phyloP scores from a whole-genome alignment of 2,888 invertebrate genomes.

The Matsumyia berberina region DNA sequence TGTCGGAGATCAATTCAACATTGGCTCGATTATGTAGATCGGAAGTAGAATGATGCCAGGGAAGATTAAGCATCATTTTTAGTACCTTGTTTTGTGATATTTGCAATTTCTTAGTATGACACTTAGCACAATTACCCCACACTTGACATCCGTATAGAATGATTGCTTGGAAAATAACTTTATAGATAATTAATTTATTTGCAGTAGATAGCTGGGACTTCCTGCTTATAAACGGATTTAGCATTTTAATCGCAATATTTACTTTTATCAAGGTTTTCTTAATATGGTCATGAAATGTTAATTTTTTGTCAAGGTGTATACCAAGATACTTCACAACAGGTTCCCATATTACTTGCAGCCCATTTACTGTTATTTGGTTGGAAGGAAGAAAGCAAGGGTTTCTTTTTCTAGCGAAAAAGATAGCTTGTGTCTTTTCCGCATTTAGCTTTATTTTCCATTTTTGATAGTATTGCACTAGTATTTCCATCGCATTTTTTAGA shows the following conservation, averaged over 20 bases:
- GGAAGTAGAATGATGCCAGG: background rate
- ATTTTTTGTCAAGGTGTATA: background rate
- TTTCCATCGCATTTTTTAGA: background rate
- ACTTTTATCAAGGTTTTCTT: background rate
- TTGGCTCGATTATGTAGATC: background rate
- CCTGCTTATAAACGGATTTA: constrained; percentile 9
- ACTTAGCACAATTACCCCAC: constrained; percentile 1
- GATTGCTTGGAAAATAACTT: constrained; percentile 11
- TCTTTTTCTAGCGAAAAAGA: background rate
- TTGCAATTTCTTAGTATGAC: constrained; percentile 5
- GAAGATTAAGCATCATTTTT: background rate
- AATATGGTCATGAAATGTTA: background rate
- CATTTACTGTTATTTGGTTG: background rate
- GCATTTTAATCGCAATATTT: constrained; percentile 2
- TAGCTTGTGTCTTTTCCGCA: background rate
- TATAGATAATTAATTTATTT: constrained; percentile 4
- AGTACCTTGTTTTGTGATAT: constrained; percentile 12
- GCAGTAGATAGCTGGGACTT: background rate
- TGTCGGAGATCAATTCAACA: background rate
- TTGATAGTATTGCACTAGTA: background rate
- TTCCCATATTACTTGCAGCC: background rate
- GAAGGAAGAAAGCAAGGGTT: background rate
- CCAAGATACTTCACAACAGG: background rate
- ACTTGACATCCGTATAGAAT: constrained; percentile 8
- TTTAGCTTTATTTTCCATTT: background rate